Percentiles rank a stretch among this genome's conserved stretches.
Conservation (phyloP, 2,797 vertebrate genomes). For the Trachurus trachurus region DNA sequence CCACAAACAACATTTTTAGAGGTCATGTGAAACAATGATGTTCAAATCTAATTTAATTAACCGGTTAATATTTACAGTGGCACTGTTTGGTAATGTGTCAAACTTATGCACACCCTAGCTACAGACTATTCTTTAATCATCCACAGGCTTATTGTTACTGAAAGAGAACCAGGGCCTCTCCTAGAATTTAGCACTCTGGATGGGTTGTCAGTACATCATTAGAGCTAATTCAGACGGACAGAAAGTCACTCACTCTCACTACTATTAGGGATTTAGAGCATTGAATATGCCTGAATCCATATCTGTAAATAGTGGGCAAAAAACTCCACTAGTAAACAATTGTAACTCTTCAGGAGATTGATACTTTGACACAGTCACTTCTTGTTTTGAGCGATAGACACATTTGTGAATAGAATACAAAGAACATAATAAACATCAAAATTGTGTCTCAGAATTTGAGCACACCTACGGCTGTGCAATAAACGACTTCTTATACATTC, state of each 20-base stretch:
- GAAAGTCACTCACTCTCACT: constrained; percentile 10
- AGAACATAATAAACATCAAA: background rate
- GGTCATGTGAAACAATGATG: constrained; percentile 20
- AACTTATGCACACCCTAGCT: constrained; percentile 4
- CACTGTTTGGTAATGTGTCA: constrained; percentile 20
- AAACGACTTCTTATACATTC: too few relatives aligned
- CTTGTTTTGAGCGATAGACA: background rate
- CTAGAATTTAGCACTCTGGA: constrained; percentile 6
- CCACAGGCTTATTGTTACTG: constrained; percentile 5
- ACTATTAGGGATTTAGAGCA: constrained; percentile 17
- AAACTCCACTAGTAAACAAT: background rate
- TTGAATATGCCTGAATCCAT: background rate
- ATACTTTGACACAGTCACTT: background rate
- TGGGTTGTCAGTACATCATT: constrained; percentile 4
- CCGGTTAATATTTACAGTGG: constrained; percentile 35
- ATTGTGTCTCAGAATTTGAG: background rate
- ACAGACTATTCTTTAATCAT: constrained; percentile 23
- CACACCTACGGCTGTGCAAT: too few relatives aligned
- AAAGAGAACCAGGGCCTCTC: constrained; percentile 1
- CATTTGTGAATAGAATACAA: background rate
- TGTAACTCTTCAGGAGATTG: background rate
- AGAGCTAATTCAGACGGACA: background rate
- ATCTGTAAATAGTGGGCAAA: constrained; percentile 14
- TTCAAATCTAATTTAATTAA: constrained; percentile 39
- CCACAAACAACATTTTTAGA: constrained; percentile 19